These are phyloP conservation scores for Lagocephalus sceleratus DNA, from an alignment of 2,797 vertebrate species.

Conservation along the genomic window DNA sequence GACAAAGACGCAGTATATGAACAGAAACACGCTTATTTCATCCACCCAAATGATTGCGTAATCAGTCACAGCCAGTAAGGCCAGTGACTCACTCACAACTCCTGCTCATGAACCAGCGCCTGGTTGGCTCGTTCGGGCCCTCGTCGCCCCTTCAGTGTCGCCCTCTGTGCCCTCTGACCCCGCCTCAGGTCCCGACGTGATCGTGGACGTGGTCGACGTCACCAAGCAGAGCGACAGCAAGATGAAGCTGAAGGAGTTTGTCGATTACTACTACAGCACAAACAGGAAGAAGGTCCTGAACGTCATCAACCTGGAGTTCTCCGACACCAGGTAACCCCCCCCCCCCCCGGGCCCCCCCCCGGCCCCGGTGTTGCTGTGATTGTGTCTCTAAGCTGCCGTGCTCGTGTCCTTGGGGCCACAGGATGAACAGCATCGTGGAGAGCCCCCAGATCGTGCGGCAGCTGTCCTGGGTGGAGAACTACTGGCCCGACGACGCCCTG, in stretches of 20 bases:
- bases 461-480: constrained; percentile 96
- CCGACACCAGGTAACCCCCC: constrained; percentile 83
- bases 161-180: neutral
- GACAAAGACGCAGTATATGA: too few species aligned
- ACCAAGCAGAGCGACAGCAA: constrained; percentile 94
- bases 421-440: constrained; percentile 95
- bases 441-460: constrained; percentile 93
- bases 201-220: constrained; percentile 92
- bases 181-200: constrained; percentile 85
- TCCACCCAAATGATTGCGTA: too few species aligned
- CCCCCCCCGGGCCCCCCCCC: neutral
- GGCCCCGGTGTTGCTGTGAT: too few species aligned
- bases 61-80: too few species aligned
- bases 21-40: too few species aligned
- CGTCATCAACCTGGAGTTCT: constrained; percentile 94
- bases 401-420: constrained; percentile 53
- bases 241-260: constrained; percentile 99
- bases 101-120: too few species aligned
- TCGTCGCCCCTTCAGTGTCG: neutral
- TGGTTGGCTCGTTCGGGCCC: neutral
- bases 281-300: constrained; percentile 96
- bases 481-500: constrained; percentile 94
- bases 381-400: neutral
- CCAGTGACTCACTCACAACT: too few species aligned
- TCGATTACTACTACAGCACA: constrained; percentile 98